A percentile compares a stretch with the other conserved stretches of the same genome.
Conservation (phyloP, 2,888 invertebrate genomes). For the Thera obeliscata region DNA sequence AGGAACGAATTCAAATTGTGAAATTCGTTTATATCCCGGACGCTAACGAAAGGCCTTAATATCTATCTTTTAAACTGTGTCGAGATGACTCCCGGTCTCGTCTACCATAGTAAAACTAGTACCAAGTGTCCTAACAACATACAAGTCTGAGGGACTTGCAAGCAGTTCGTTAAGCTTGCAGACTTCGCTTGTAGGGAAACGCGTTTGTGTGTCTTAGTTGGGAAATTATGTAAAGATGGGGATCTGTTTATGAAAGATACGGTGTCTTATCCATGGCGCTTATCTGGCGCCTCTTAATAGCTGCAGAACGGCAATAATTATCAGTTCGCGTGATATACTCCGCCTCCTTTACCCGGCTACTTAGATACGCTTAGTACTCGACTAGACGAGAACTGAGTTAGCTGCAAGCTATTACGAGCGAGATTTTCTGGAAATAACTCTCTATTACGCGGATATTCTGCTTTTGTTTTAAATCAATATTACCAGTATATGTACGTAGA, state of each 20-base stretch:
- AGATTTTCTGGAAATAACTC: constrained; percentile 6
- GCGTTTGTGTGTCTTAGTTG: constrained; percentile 1
- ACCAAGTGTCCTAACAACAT: constrained; percentile 10
- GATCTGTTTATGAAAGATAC: constrained; percentile 15
- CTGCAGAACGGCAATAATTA: constrained; percentile 80
- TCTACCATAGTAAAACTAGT: constrained; percentile 15
- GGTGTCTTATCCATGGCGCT: constrained; percentile 62
- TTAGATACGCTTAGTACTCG: constrained; percentile 53
- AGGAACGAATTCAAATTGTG: constrained; percentile 4
- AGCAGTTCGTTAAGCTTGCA: no score
- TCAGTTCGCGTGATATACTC: constrained; percentile 74
- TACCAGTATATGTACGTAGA: no score
- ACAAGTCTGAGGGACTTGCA: no score
- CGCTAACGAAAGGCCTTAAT: constrained; percentile 24
- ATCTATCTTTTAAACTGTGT: constrained; percentile 44
- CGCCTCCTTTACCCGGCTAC: constrained; percentile 56
- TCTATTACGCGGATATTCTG: background rate
- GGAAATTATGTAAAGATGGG: constrained; percentile 7
- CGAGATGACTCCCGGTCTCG: constrained; percentile 25
- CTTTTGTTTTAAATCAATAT: background rate
- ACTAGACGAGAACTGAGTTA: constrained; percentile 34
- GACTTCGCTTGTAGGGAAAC: background rate
- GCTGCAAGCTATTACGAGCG: background rate
- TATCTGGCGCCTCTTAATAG: constrained; percentile 83
- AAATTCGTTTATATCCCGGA: constrained; percentile 21